These are phyloP conservation scores for Liodrosophila aerea DNA, from an alignment of 2,888 invertebrate species.

Conservation along the genomic window DNA sequence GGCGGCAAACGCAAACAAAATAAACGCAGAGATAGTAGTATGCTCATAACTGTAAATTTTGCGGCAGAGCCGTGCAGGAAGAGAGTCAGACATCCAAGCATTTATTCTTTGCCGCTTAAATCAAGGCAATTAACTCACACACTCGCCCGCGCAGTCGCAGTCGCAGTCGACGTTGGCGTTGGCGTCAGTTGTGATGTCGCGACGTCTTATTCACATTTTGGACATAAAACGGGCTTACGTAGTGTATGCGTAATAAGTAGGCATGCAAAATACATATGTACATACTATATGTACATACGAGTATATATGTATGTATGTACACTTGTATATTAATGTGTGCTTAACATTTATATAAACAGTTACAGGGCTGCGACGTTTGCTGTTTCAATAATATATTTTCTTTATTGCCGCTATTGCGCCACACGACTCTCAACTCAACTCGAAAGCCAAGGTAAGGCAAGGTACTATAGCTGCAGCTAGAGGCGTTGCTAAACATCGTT, in stretches of 20 bases:
- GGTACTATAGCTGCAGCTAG: too few species aligned
- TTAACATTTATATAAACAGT: constrained; percentile 10
- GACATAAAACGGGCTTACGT: constrained; percentile 35
- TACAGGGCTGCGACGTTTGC: too few species aligned
- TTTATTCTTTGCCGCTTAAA: constrained; percentile 27
- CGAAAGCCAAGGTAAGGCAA: too few species aligned
- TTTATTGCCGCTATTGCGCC: too few species aligned
- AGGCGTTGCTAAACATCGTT: too few species aligned
- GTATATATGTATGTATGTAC: neutral
- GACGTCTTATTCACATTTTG: constrained; percentile 10
- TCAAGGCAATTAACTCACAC: constrained; percentile 32
- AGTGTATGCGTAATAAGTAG: constrained; percentile 52
- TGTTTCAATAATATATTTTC: neutral
- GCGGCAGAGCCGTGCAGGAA: constrained; percentile 24
- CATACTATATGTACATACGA: neutral
- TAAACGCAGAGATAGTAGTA: neutral
- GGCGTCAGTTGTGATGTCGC: constrained; percentile 1
- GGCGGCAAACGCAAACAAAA: constrained; percentile 36
- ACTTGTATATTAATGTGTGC: neutral
- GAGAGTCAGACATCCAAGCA: constrained; percentile 16
- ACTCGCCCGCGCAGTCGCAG: constrained; percentile 1
- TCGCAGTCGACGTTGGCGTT: neutral
- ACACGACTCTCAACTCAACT: too few species aligned
- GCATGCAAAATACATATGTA: constrained; percentile 31
- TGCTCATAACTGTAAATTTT: constrained; percentile 51